Conservation (phyloP, 2,797 vertebrate species). For the Hylomyscus alleni region DNA sequence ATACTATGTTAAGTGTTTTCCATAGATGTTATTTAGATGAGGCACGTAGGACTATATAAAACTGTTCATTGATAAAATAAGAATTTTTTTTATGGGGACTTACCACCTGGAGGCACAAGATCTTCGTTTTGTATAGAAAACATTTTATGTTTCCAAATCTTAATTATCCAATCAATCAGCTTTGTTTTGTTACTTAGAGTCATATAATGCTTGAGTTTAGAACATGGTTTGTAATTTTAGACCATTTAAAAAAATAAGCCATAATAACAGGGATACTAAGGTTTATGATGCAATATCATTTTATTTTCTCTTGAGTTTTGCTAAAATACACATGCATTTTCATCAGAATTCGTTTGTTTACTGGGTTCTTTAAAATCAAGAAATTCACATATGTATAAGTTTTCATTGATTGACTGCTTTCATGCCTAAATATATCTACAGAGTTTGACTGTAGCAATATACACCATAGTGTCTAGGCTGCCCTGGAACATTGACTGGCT, state of each 20-base stretch:
- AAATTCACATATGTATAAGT: not conserved
- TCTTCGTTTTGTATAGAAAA: constrained; percentile 15
- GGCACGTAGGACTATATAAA: not conserved
- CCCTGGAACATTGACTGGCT: not conserved
- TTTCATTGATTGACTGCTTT: not conserved
- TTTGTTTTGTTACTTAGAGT: constrained; percentile 42
- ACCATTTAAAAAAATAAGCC: not conserved
- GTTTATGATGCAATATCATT: not conserved
- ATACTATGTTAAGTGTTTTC: not conserved
- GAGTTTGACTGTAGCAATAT: not conserved
- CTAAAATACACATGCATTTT: not conserved
- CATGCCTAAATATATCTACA: not conserved
- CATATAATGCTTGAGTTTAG: constrained; percentile 31
- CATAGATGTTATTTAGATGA: not conserved
- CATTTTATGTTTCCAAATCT: not conserved
- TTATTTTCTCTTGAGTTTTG: constrained; percentile 3
- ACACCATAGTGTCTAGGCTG: not conserved
- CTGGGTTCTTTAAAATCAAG: not conserved
- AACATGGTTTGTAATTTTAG: not conserved
- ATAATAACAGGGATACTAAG: not conserved
- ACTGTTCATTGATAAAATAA: not conserved
- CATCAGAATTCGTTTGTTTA: not conserved
- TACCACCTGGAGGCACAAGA: not conserved
- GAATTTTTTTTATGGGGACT: not conserved
- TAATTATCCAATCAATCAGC: constrained; percentile 30